Base-by-base conservation (phyloP, 2,888 invertebrate species). In the Creontiades dilutus region DNA sequence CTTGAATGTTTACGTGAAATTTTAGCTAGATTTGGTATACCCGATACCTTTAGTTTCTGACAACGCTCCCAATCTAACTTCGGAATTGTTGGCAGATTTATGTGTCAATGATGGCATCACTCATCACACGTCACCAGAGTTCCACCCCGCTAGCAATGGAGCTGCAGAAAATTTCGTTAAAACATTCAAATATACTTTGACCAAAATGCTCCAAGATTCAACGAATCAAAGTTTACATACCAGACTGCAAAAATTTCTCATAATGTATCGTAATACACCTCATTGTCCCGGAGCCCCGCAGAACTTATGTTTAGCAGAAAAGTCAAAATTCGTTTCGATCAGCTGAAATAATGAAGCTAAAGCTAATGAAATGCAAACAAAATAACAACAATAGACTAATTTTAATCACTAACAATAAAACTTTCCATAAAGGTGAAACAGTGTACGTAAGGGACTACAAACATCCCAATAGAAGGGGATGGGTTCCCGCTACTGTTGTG, bases 291-390 rank as follows among this genome's bases (percentile, higher is more conserved):
- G n/a, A 55, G n/a, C 55, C 55, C 55, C 3, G 55, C 55, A 16
- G 55, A 55, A 55, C 55, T 55, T 13, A 55, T 55, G 55, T 55
- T 55, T n/a, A 55, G n/a, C 55, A 55, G 55, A 55, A 55, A 55
- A 13, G n/a, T 55, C 13, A 55, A 55, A 3, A 13, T 55, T 55
- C 55, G 55, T n/a, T 55, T 55, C n/a, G 55, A 55, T 55, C 55
- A 55, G n/a, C n/a, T 55, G 55, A 13, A 55, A 55, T 16, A 55
- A 55, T 55, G n/a, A 55, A 55, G 55, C n/a, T 55, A n/a, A 55
- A 55, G n/a, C n/a, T n/a, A n/a, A n/a, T n/a, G n/a, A n/a, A n/a
- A n/a, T n/a, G n/a, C 55, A 55, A 13, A 9, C 4, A 55, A n/a
- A 55, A 55, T n/a, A 55, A 2, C n/a, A 55, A 55, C n/a, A 55